A percentile compares a stretch with the other conserved stretches of the same genome.
Evolutionary conservation across 2,113 vertebrate genomes (phyloP).

Genomic region (Eira barbara): DNA sequence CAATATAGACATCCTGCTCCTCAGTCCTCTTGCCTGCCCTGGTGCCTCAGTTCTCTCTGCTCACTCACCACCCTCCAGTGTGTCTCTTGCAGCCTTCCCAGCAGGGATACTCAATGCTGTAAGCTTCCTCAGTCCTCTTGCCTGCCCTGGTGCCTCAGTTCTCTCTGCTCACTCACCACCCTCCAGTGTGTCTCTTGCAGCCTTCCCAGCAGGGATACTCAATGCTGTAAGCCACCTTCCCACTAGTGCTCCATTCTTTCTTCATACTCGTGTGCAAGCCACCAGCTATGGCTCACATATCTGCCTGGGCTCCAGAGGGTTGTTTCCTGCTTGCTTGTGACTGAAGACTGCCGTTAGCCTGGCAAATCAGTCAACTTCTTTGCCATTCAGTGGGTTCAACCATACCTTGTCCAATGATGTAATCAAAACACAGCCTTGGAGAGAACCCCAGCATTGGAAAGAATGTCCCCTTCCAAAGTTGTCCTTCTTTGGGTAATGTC

Average conservation of each 20-base stretch:
- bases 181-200: neutral
- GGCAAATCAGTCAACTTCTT: neutral
- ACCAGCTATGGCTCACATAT: neutral
- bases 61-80: too few relatives aligned
- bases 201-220: neutral
- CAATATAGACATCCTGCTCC: neutral
- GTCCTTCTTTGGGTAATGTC: neutral
- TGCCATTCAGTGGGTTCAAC: neutral
- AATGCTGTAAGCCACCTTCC: neutral
- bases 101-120: neutral
- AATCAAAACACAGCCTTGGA: neutral
- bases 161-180: neutral
- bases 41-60: neutral
- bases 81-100: neutral
- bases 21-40: neutral
- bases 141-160: neutral
- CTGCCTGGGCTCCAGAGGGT: neutral
- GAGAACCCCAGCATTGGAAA: neutral
- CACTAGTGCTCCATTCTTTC: neutral
- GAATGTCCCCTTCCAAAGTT: neutral
- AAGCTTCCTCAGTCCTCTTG: too few relatives aligned
- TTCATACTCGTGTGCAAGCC: neutral
- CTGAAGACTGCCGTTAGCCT: neutral
- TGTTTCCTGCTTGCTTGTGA: neutral
- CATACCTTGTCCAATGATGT: neutral